Evolutionary conservation across 1,140 invertebrate genomes (phyloP), one percentile per base, ranked within the genome.

Genomic region (Trachymyrmex septentrionalis): DNA sequence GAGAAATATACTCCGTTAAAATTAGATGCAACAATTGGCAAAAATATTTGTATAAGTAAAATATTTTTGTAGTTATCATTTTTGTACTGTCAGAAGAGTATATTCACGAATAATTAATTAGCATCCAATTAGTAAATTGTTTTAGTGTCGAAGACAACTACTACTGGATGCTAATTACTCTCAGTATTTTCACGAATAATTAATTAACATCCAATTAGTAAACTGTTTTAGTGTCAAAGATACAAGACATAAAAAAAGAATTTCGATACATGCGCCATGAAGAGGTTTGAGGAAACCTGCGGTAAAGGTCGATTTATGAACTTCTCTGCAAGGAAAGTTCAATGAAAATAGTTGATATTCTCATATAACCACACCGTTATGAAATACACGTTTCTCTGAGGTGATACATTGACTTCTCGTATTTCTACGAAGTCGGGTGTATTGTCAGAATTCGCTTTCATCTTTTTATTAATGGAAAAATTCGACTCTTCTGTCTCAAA

Each of bases 281-380:
- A 44, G 19, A 48, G n/a, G 16, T 38, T 12, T 64, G 6, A 48
- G 64, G 57, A 66, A 78, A 78, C 7, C n/a, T 5, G 9, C 9
- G 19, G 12, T 30, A 66, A 78, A 66, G 44, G 61, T 78, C 76
- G 38, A 78, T 66, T 66, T 50, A 48, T 78, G 61, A 78, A 78
- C 61, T 66, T 78, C 6, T 78, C 44, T 30, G n/a, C 6, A 27
- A 27, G 59, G 63, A 64, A 14, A 53, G 61, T 78, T 78, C 19
- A 64, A 78, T 66, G 61, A 78, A 78, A 78, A 78, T 48, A 78
- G 16, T 66, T 78, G 61, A 66, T 78, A 78, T 78, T 78, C 76
- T 78, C 76, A 57, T 66, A 78, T 66, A 78, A 78, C 75, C 75
- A 16, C 34, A 66, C 24, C 38, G 44, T 78, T 78, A 66, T 66